A percentile compares a stretch with the other conserved stretches of the same genome.
These are phyloP conservation scores for Pan troglodytes DNA, from an alignment of 2,113 vertebrate species.

Conservation along the genomic window DNA sequence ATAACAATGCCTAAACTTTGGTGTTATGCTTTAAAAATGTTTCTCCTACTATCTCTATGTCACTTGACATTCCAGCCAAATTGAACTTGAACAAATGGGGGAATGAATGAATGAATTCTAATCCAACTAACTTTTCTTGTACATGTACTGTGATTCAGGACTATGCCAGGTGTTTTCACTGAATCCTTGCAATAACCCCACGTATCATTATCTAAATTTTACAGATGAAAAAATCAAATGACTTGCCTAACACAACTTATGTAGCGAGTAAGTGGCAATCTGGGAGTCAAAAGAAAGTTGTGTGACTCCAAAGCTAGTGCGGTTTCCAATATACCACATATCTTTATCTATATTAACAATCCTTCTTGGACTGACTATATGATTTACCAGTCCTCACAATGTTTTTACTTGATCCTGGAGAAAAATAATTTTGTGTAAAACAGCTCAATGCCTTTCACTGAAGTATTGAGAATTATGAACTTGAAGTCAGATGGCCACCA, in stretches of 20 bases:
- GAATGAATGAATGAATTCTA: background rate
- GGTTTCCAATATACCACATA: background rate
- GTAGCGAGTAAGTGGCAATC: background rate
- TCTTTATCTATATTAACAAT: background rate
- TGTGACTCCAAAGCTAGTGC: background rate
- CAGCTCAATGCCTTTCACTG: background rate
- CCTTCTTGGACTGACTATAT: background rate
- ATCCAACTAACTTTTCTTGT: background rate
- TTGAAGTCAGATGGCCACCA: background rate
- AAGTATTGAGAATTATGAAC: background rate
- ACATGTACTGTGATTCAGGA: background rate
- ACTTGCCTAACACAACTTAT: background rate
- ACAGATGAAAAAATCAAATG: background rate
- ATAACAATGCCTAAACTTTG: background rate
- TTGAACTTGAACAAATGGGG: background rate
- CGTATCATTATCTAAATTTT: background rate
- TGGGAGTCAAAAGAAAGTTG: background rate
- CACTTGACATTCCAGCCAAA: background rate
- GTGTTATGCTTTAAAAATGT: background rate
- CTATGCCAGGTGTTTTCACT: background rate
- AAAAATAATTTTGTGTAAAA: constrained; percentile 25
- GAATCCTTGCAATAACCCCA: background rate
- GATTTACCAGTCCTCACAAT: background rate
- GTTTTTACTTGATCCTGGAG: background rate
- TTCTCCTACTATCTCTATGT: background rate